Evolutionary conservation across 2,797 vertebrate genomes (phyloP), one percentile per base, ranked within the genome.

Genomic region (Microhierax caerulescens): DNA sequence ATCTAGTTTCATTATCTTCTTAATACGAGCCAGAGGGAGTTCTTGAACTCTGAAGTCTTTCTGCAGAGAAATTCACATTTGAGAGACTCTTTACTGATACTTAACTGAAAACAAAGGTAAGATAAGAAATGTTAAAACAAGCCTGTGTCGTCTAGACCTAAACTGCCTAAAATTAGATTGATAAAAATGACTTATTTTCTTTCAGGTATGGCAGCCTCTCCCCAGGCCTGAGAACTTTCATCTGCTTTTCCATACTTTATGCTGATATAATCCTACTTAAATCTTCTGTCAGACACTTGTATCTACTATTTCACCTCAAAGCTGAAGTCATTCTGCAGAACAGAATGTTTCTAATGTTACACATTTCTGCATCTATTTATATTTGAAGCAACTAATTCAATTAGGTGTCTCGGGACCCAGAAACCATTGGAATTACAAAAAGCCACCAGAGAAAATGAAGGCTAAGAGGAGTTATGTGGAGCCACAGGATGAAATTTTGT

Each of bases 1-100:
- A 98, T 99, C 99, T 96, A 99, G 97, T 96, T 99, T 99, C 99
- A 99, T 99, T 96, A 99, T 99, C 98, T 99, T 99, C 98, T 99
- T 99, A 97, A 99, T 99, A 75, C 99, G 99, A 96, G 99, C 99
- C 84, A 99, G 97, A 80, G 99, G 99, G 90, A 99, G 98, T 97
- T 99, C 99, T 97, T 99, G 99, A 82, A 99, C 99, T 48, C 99
- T 98, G 94, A 99, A 99, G 98, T 99, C 99, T 99, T 99, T 99
- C 99, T 99, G 98, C 94, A 98, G 94, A 88, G 61, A 98, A 56
- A 95, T 92, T 96, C 53, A 85, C n/a, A 59, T 56, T 56, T 24
- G 37, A 85, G 63, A 93, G 61, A 69, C 24, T 63, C 43, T 76
- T 63, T 30, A 77, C 13, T n/a, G 61, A 48, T 3, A 47, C 28